These are phyloP conservation scores for western clawed frog (Xenopus tropicalis) DNA, from an alignment of 2,113 vertebrate genomes.

Conservation along the genomic window UCB_Xtro_10.0 CM004443.2:49314501-49315000, in stretches of 20 bases:
- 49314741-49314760: constrained; percentile 18
- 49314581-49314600: constrained; percentile 29
- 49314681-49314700: constrained; percentile 43
- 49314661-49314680: constrained; percentile 37
- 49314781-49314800: not conserved
- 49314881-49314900: too few species aligned
- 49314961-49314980: too few species aligned
- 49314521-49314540: constrained; percentile 10
- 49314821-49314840: too few species aligned
- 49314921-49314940: too few species aligned
- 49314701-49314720: constrained; percentile 38
- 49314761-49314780: not conserved
- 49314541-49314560: constrained; percentile 7
- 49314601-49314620: constrained; percentile 32
- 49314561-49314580: constrained; percentile 13
- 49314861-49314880: too few species aligned
- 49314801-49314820: not conserved
- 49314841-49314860: too few species aligned
- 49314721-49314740: constrained; percentile 32
- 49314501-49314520: too few species aligned
- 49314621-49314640: constrained; percentile 25
- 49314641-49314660: constrained; percentile 36
- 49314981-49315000: too few species aligned
- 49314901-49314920: too few species aligned
- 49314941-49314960: too few species aligned